Percentiles rank a stretch among this genome's conserved stretches.
Conservation (phyloP, 2,113 vertebrate species). For the Prunella himalayana region DNA sequence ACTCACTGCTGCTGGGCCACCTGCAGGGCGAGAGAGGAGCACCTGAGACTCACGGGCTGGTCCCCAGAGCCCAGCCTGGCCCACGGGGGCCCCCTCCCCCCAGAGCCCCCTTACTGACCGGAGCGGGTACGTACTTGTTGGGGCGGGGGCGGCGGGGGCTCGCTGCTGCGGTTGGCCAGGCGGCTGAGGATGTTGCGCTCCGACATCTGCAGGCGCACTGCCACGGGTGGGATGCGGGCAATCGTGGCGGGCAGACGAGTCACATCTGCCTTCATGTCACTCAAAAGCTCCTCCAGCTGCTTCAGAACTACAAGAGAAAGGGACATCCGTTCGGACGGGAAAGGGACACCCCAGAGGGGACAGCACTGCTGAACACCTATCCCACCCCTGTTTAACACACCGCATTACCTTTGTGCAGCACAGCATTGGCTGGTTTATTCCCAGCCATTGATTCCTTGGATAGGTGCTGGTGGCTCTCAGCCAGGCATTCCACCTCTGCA, state of each 20-base stretch:
- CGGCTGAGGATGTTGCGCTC: constrained; percentile 97
- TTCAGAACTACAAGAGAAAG: constrained; percentile 85
- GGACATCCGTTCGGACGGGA: not conserved
- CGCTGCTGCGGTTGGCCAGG: constrained; percentile 89
- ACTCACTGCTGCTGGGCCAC: constrained; percentile 81
- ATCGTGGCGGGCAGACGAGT: constrained; percentile 94
- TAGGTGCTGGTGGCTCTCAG: constrained; percentile 96
- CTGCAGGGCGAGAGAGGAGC: not conserved
- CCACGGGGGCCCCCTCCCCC: not conserved
- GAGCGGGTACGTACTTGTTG: constrained; percentile 81
- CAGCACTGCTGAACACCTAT: not conserved
- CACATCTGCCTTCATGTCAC: constrained; percentile 98
- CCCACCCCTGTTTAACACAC: not conserved
- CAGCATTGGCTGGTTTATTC: constrained; percentile 96
- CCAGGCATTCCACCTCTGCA: constrained; percentile 95
- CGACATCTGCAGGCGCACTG: constrained; percentile 95
- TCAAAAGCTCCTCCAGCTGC: constrained; percentile 96
- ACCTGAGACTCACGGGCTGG: not conserved
- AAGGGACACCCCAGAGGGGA: not conserved
- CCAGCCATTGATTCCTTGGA: constrained; percentile 98
- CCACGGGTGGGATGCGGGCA: constrained; percentile 93
- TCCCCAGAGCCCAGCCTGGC: not conserved
- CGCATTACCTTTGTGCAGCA: constrained; percentile 93
- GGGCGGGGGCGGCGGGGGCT: constrained; percentile 81
- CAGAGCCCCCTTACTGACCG: accelerated